Percentiles rank a stretch among this genome's conserved stretches.
Conservation (phyloP, 2,797 vertebrate species). For the Octomys mimax region DNA sequence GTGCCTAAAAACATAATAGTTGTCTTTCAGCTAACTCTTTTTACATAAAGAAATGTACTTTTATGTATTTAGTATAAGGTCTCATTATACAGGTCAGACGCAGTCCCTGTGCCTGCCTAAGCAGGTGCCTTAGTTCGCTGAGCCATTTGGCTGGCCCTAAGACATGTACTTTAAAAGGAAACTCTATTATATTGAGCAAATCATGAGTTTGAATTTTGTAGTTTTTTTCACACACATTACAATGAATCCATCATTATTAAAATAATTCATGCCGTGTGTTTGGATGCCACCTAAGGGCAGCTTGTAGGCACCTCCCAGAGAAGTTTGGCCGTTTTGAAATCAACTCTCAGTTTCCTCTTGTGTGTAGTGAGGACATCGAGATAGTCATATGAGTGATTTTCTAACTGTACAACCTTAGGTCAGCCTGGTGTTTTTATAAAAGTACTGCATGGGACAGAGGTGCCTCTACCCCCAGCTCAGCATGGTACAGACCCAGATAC, state of each 20-base stretch:
- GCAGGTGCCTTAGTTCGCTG: too few relatives aligned
- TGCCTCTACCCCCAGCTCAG: background rate
- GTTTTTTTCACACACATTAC: background rate
- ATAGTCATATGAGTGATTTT: slow-evolving; percentile 26
- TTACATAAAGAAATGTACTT: slow-evolving; percentile 1
- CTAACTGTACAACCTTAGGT: background rate
- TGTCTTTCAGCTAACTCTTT: background rate
- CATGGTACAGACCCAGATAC: background rate
- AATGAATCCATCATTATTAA: background rate
- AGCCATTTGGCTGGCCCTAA: background rate
- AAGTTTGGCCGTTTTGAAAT: background rate
- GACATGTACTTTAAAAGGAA: slow-evolving; percentile 7
- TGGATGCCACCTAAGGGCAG: background rate
- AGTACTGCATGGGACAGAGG: background rate
- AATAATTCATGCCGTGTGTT: background rate
- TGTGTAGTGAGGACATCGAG: background rate
- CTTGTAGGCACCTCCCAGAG: background rate
- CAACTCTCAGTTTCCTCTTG: background rate
- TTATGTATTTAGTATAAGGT: too few relatives aligned
- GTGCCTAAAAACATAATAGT: background rate
- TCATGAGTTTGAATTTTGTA: background rate
- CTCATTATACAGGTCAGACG: too few relatives aligned
- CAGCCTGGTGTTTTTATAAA: background rate
- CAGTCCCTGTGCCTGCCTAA: too few relatives aligned
- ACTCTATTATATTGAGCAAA: background rate